Evolutionary conservation across 2,888 invertebrate species (phyloP), one percentile per base, ranked within the genome.

Genomic region (Cactoblastis cactorum): DNA sequence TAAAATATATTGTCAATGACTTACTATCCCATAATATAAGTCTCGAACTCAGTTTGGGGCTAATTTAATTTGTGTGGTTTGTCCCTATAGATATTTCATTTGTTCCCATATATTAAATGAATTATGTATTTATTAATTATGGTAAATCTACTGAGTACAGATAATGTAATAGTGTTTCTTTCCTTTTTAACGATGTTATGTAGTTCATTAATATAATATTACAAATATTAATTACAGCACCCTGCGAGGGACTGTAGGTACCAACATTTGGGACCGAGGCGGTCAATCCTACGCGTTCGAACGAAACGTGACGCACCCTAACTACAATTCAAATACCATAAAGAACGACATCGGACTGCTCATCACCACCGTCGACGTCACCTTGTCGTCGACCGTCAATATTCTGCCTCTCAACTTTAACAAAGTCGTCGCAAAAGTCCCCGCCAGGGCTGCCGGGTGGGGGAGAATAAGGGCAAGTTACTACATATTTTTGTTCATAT

Each of bases 251-350:
- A 74, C 67, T 1, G 75, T 82, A 0, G 84, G 83, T 50, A 80
- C 80, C 2, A 77, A 79, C 69, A 64, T 62, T 14, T 80, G 79
- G 76, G 74, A 69, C 58, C 59, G 58, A 1, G 83, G 80, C 4
- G 87, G 84, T 0, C 51, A 53, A 3, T 17, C 53, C 3, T 75
- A 74, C 65, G 12, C 53, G 4, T n/a, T 81, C 14, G 34, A 61
- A 0, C 68, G 80, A 34, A 75, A 77, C 67, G 69, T 80, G 6
- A 80, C 73, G 18, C 85, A 87, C 59, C 63, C 65, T 1, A 51
- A 77, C 63, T 86, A 83, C 35, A 34, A 41, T 2, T 32, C 53
- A 0, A 1, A 14, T 15, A 49, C 14, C 12, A 64, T 71, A 53
- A 74, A 71, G 55, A 70, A 73, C 54, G 74, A 75, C 58, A 64